phyloP scores from a whole-genome alignment of 2,113 vertebrate species.

The Hiodon tergisus region DNA sequence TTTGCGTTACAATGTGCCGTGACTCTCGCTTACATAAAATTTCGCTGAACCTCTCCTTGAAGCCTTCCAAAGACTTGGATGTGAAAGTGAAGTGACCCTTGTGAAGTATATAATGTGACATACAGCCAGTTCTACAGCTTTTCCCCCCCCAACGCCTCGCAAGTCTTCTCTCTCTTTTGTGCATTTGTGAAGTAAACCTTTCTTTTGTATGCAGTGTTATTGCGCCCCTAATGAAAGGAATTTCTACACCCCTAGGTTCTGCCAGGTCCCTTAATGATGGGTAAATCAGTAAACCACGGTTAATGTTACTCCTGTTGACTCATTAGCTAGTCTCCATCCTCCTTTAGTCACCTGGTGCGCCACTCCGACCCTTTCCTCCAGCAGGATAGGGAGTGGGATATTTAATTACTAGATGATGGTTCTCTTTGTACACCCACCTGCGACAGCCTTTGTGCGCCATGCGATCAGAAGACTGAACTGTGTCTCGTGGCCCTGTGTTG shows the following conservation, averaged over 20 bases:
- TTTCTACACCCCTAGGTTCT: not conserved
- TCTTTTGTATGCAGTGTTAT: not conserved
- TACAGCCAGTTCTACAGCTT: not conserved
- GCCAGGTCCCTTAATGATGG: not conserved
- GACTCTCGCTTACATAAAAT: not conserved
- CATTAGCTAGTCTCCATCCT: no score
- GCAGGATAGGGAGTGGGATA: slow-evolving; percentile 1
- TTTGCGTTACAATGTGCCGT: not conserved
- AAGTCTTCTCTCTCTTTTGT: not conserved
- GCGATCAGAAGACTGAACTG: not conserved
- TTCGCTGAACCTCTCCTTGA: not conserved
- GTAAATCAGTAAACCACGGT: not conserved
- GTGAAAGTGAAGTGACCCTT: no score
- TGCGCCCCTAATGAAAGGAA: not conserved
- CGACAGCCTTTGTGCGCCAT: not conserved
- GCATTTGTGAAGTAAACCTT: not conserved
- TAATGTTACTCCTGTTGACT: not conserved
- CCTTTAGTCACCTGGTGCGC: no score
- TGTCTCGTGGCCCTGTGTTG: no score
- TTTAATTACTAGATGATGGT: not conserved
- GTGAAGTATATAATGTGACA: not conserved
- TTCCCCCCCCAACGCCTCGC: not conserved
- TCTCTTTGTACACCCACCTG: not conserved
- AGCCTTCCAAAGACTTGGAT: not conserved
- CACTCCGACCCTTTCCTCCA: not conserved